Evolutionary conservation across 2,888 invertebrate species (phyloP).

Genomic region (Melangyna quadrimaculata): DNA sequence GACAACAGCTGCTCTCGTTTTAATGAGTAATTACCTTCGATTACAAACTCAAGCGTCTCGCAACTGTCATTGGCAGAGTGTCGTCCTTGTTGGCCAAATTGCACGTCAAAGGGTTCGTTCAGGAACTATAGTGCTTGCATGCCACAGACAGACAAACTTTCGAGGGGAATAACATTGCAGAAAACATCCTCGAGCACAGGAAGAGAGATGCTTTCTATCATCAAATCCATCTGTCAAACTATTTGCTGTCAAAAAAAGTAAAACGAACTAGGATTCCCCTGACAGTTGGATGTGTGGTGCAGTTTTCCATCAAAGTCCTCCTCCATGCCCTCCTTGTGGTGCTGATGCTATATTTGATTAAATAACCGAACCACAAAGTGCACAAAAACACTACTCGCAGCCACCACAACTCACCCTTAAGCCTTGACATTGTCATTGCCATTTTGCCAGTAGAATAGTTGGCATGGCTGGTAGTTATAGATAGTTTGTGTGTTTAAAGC

Average conservation of each 20-base stretch:
- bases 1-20: slow-evolving; percentile 65
- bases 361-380: slow-evolving; percentile 58
- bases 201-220: slow-evolving; percentile 42
- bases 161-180: slow-evolving; percentile 11
- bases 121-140: slow-evolving; percentile 20
- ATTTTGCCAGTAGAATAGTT: slow-evolving; percentile 11
- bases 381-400: slow-evolving; percentile 49
- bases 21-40: slow-evolving; percentile 68
- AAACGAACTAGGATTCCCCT: slow-evolving; percentile 22
- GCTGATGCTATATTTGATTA: slow-evolving; percentile 57
- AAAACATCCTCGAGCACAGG: background rate
- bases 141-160: background rate
- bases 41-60: slow-evolving; percentile 51
- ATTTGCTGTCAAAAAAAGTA: slow-evolving; percentile 33
- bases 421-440: slow-evolving; percentile 58
- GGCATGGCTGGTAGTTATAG: background rate
- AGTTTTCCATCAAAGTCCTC: slow-evolving; percentile 11
- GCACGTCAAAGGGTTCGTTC: slow-evolving; percentile 25
- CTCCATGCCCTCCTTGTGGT: background rate
- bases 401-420: slow-evolving; percentile 59
- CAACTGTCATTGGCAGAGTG: slow-evolving; percentile 60
- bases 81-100: slow-evolving; percentile 40
- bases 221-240: slow-evolving; percentile 62
- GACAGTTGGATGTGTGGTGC: slow-evolving; percentile 39
- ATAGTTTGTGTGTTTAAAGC: background rate